Conservation (phyloP, 2,888 invertebrate species). For the Drosophila subsilvestris region DNA sequence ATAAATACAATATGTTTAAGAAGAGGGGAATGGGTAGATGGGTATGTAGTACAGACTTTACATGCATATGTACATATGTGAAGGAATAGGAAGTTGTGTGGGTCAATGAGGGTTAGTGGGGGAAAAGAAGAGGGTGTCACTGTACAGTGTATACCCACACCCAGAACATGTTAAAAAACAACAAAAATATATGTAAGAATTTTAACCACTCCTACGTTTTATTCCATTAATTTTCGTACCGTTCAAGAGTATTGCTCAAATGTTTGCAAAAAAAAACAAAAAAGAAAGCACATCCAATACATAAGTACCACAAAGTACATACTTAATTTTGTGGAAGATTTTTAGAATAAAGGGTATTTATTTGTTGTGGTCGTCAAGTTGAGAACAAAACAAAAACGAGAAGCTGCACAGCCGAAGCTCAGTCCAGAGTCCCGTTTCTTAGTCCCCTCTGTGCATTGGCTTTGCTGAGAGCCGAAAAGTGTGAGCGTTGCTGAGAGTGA, state of each 20-base stretch:
- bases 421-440: neutral
- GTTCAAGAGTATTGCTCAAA: neutral
- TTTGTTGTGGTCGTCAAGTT: neutral
- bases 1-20: neutral
- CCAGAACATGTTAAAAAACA: neutral
- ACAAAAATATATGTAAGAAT: neutral
- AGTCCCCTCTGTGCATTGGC: neutral
- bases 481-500: neutral
- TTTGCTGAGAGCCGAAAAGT: neutral
- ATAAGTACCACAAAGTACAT: neutral
- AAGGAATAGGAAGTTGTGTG: neutral
- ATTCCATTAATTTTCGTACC: neutral
- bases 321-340: neutral
- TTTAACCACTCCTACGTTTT: neutral
- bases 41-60: too few species aligned
- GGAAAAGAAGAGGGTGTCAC: neutral
- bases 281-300: too few species aligned
- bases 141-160: neutral
- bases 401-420: too few species aligned
- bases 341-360: neutral
- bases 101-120: neutral
- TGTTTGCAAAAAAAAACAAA: too few species aligned
- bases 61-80: constrained; percentile 7
- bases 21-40: neutral
- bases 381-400: neutral